A percentile compares a stretch with the other conserved stretches of the same genome.
These are phyloP conservation scores for Oasisia sp. DNA, from an alignment of 2,888 invertebrate genomes.

Conservation along the genomic window DNA sequence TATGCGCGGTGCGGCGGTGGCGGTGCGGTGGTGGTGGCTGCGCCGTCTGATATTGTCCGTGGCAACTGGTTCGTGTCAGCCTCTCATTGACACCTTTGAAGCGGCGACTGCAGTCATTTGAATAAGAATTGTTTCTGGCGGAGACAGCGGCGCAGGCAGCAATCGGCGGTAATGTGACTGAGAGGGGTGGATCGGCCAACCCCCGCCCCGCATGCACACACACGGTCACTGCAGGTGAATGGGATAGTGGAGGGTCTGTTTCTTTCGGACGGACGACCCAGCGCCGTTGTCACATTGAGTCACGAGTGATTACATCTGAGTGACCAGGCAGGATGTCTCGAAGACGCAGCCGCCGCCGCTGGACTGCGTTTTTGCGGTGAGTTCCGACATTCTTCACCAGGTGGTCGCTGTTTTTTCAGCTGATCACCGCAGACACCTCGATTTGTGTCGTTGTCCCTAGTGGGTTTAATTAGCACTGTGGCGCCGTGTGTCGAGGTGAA, in stretches of 20 bases:
- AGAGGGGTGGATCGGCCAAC: background rate
- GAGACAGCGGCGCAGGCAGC: background rate
- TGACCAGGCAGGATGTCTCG: background rate
- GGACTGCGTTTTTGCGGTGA: background rate
- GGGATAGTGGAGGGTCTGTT: background rate
- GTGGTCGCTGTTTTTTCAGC: background rate
- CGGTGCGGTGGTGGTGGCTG: background rate
- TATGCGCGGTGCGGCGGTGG: conserved; percentile 2
- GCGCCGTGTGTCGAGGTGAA: background rate
- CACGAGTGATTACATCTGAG: background rate
- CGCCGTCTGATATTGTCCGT: background rate
- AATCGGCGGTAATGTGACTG: background rate
- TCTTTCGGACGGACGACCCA: background rate
- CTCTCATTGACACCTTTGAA: conserved; percentile 13
- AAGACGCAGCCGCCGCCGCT: background rate
- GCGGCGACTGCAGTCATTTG: conserved; percentile 6
- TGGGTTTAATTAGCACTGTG: background rate
- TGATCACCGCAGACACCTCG: background rate
- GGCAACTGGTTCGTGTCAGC: conserved; percentile 17
- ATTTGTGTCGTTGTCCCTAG: background rate
- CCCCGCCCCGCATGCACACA: background rate
- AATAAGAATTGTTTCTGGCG: conserved; percentile 13
- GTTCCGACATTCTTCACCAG: background rate
- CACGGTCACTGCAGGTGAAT: background rate
- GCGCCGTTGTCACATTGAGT: background rate